These are phyloP conservation scores for Pogonognathellus flavescens DNA, from an alignment of 1,140 invertebrate genomes.

Conservation along the genomic window DNA sequence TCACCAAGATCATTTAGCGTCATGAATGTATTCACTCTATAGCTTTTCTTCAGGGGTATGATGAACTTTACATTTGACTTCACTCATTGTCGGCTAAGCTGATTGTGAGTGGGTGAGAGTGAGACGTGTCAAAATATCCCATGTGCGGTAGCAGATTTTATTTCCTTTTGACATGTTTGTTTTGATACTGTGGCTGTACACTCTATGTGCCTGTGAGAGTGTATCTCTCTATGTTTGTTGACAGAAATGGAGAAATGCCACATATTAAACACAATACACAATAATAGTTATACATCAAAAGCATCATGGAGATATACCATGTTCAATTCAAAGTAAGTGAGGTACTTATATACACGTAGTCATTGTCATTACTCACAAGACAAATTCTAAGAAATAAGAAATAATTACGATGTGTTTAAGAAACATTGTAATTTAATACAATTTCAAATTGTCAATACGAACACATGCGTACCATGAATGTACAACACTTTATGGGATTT, in stretches of 20 bases:
- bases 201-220: not conserved
- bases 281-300: too few species aligned
- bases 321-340: too few species aligned
- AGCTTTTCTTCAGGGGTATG: conserved; percentile 37
- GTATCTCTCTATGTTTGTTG: conserved; percentile 15
- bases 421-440: too few species aligned
- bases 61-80: conserved; percentile 49
- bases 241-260: conserved; percentile 2
- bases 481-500: too few species aligned
- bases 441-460: too few species aligned
- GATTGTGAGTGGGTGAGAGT: conserved; percentile 49
- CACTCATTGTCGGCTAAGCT: conserved; percentile 49
- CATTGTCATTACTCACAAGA: too few species aligned
- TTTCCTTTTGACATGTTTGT: conserved; percentile 42
- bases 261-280: too few species aligned
- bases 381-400: too few species aligned
- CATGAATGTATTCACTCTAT: conserved; percentile 18
- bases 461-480: too few species aligned
- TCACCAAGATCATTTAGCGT: conserved; percentile 24
- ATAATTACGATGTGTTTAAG: too few species aligned
- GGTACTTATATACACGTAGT: too few species aligned
- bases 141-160: conserved; percentile 46
- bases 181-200: not conserved
- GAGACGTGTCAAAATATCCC: conserved; percentile 49
- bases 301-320: too few species aligned